phyloP scores from a whole-genome alignment of 2,888 invertebrate genomes.

The Holacanthella duospinosa region DNA sequence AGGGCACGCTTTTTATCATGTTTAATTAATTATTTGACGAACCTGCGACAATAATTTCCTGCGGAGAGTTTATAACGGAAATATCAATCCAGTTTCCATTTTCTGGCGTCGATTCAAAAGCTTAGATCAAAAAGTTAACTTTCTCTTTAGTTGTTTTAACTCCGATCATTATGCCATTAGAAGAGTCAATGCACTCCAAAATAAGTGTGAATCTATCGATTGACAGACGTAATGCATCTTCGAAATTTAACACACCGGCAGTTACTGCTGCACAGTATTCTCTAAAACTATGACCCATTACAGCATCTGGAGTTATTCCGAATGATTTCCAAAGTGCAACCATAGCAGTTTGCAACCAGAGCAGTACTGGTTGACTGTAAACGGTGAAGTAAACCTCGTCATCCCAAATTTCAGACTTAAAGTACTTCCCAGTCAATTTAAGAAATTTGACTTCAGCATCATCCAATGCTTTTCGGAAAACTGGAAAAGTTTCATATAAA shows the following conservation, averaged over 20 bases:
- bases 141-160: neutral
- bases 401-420: neutral
- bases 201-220: neutral
- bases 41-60: neutral
- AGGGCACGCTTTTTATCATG: too few species aligned
- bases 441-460: neutral
- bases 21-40: too few species aligned
- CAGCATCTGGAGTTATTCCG: neutral
- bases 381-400: neutral
- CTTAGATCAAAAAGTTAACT: neutral
- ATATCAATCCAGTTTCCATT: neutral
- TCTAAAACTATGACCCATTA: neutral
- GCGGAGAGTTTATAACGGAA: neutral
- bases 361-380: neutral
- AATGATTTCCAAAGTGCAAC: neutral
- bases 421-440: neutral
- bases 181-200: neutral
- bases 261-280: neutral
- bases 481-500: neutral
- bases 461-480: neutral
- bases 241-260: neutral
- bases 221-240: neutral
- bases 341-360: neutral
- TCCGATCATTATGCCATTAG: neutral
- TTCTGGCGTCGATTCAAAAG: neutral